Evolutionary conservation across 2,888 invertebrate genomes (phyloP), one percentile per base, ranked within the genome.

Genomic region (Plutella xylostella): DNA sequence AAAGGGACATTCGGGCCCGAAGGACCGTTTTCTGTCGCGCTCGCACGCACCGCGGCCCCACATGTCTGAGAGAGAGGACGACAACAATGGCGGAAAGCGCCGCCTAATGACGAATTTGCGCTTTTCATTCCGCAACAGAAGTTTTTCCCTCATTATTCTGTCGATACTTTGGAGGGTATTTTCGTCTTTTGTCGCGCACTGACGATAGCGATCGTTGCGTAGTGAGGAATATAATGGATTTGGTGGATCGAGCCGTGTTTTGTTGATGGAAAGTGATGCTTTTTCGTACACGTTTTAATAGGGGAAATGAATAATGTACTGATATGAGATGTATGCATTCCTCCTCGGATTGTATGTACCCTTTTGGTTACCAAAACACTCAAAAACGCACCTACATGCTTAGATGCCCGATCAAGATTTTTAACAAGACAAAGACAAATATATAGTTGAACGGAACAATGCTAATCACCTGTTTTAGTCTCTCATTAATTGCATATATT

Each of bases 31-130:
- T 64, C 68, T 65, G 60, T 79, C 77, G 64, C 71, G 49, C 65
- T 77, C 68, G 48, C 58, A n/a, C n/a, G 51, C 68, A 51, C 50
- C 51, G 50, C 48, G 51, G 53, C 54, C 48, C 39, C 48, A 25
- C 38, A 46, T 47, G 28, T 53, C 65, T 52, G 53, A 33, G 65
- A 75, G 55, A 48, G 65, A 64, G 70, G 76, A 54, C 57, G 63
- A 64, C 67, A 73, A 80, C 76, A 82, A 80, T 79, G 77, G 74
- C 72, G 79, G 79, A 73, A 79, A 80, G 73, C 79, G 79, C 78
- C 77, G 75, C 76, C 83, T 82, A 83, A 83, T 83, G 83, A 80
- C 83, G 83, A 83, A 83, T 83, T 83, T 83, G 83, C 82, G 83
- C 82, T 83, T 82, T 83, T 83, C 83, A 83, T 82, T 80, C 78